phyloP scores from a whole-genome alignment of 2,888 invertebrate genomes.

The Clistopyga incitator region DNA sequence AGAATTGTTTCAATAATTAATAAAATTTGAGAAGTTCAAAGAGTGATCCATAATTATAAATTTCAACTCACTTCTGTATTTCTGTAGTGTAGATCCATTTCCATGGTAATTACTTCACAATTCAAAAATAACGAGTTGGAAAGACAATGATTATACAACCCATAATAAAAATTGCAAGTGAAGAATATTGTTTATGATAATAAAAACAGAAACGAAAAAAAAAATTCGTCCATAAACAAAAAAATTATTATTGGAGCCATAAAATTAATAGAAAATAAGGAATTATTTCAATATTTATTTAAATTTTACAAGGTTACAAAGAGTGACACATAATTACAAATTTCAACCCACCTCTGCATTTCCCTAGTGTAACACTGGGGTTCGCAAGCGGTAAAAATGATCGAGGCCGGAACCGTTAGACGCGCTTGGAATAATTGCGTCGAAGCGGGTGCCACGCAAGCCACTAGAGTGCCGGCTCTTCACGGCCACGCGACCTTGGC shows the following conservation, averaged over 20 bases:
- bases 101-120: too few relatives aligned
- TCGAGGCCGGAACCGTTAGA: conserved; percentile 59
- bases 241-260: not conserved
- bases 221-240: not conserved
- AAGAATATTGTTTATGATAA: too few relatives aligned
- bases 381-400: not conserved
- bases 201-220: too few relatives aligned
- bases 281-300: not conserved
- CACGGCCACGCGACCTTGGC: conserved; percentile 58
- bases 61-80: too few relatives aligned
- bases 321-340: not conserved
- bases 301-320: not conserved
- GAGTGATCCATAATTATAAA: too few relatives aligned
- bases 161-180: too few relatives aligned
- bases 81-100: too few relatives aligned
- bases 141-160: too few relatives aligned
- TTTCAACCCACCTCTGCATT: not conserved
- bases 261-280: not conserved
- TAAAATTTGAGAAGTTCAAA: too few relatives aligned
- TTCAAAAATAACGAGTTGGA: too few relatives aligned
- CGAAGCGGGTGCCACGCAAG: conserved; percentile 29
- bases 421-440: conserved; percentile 55
- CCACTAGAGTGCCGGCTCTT: conserved; percentile 54
- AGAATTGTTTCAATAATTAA: too few relatives aligned
- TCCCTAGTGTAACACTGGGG: not conserved